Evolutionary conservation across 2,888 invertebrate genomes (phyloP).

Genomic region (Cephus nigrinus): DNA sequence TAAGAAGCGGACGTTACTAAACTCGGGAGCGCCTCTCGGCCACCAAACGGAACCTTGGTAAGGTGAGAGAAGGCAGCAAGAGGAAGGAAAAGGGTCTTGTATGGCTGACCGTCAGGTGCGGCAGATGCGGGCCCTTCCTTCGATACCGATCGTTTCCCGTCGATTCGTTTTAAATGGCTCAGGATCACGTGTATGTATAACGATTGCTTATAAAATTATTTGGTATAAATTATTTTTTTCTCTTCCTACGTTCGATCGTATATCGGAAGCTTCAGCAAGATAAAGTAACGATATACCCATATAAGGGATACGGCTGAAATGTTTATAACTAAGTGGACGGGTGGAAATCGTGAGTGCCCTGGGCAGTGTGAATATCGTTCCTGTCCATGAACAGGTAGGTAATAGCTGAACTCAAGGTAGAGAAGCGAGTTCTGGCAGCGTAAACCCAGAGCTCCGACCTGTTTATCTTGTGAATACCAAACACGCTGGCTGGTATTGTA

Average conservation of each 20-base stretch:
- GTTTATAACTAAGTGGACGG: not conserved
- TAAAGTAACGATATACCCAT: not conserved
- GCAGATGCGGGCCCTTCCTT: slow-evolving; percentile 58
- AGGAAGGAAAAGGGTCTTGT: slow-evolving; percentile 26
- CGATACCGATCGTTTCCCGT: slow-evolving; percentile 60
- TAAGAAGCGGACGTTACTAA: slow-evolving; percentile 63
- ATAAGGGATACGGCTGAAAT: not conserved
- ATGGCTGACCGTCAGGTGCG: slow-evolving; percentile 60
- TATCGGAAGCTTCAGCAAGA: not conserved
- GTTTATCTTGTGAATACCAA: slow-evolving; percentile 66
- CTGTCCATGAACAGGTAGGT: not conserved
- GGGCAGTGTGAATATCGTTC: not conserved
- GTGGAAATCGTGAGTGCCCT: not conserved
- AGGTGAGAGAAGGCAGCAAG: slow-evolving; percentile 8
- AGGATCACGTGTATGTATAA: not conserved
- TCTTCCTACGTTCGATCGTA: not conserved
- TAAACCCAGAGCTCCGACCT: slow-evolving; percentile 27
- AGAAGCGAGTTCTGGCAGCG: slow-evolving; percentile 5
- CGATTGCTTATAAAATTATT: not conserved
- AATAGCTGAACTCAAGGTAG: not conserved
- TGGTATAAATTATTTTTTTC: not conserved
- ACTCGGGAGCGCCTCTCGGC: slow-evolving; percentile 29
- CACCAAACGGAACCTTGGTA: not conserved
- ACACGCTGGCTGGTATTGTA: slow-evolving; percentile 59
- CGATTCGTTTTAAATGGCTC: slow-evolving; percentile 50